A percentile compares a stretch with the other conserved stretches of the same genome.
phyloP scores from a whole-genome alignment of 2,797 vertebrate genomes.

The Lates japonicus region DNA sequence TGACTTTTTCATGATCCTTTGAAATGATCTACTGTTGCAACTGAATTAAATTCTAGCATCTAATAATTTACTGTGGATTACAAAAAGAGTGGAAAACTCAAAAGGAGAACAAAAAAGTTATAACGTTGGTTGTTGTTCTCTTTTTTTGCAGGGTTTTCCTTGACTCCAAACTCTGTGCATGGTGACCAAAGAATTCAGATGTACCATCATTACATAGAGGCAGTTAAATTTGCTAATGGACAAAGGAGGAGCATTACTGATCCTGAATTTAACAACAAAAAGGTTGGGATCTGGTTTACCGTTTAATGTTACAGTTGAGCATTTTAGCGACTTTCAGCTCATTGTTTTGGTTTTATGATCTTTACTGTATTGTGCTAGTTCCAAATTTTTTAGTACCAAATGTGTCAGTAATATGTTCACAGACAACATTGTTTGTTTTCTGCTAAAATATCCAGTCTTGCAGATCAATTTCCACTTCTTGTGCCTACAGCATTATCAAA shows the following conservation, averaged over 20 bases:
- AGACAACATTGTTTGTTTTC: too few relatives aligned
- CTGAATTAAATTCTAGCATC: not conserved
- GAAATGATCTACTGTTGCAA: not conserved
- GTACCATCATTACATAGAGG: slow-evolving; percentile 90
- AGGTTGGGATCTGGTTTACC: slow-evolving; percentile 52
- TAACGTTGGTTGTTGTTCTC: not conserved
- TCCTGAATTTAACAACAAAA: slow-evolving; percentile 68
- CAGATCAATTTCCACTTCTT: too few relatives aligned
- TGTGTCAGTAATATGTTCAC: too few relatives aligned
- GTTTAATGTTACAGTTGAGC: not conserved
- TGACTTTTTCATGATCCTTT: not conserved
- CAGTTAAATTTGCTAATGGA: slow-evolving; percentile 90
- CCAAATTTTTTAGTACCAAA: too few relatives aligned
- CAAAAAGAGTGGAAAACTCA: not conserved
- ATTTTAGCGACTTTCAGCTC: not conserved
- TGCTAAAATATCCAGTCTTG: too few relatives aligned
- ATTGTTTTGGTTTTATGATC: not conserved
- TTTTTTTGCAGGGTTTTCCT: slow-evolving; percentile 83
- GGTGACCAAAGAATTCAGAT: slow-evolving; percentile 68
- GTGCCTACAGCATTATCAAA: too few relatives aligned
- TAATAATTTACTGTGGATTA: not conserved
- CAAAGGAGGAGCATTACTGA: slow-evolving; percentile 83
- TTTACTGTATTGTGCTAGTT: too few relatives aligned
- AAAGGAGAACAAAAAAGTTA: not conserved
- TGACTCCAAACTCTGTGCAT: slow-evolving; percentile 77